phyloP scores from a whole-genome alignment of 2,888 invertebrate genomes.

The Heliconius erato region DNA sequence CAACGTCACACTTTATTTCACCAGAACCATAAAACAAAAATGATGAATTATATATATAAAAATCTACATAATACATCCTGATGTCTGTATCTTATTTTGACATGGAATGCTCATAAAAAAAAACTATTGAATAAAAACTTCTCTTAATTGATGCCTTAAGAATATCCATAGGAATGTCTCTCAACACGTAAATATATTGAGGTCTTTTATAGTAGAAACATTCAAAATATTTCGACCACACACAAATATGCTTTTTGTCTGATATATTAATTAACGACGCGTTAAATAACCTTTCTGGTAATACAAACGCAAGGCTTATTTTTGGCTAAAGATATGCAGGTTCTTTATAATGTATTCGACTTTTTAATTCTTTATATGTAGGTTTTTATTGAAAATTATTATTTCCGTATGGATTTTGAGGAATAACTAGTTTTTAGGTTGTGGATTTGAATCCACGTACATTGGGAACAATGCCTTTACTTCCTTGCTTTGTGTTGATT shows the following conservation, averaged over 20 bases:
- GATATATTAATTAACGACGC: constrained; percentile 11
- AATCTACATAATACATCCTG: background rate
- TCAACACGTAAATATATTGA: background rate
- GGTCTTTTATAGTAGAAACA: background rate
- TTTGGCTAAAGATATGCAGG: background rate
- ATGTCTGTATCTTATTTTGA: background rate
- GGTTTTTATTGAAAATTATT: background rate
- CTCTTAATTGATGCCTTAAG: constrained; percentile 5
- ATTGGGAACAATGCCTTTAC: too few species aligned
- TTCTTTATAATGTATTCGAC: background rate
- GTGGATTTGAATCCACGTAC: background rate
- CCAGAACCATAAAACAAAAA: background rate
- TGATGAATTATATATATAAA: background rate
- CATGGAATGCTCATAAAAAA: background rate
- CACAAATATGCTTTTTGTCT: constrained; percentile 1
- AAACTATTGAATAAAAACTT: background rate
- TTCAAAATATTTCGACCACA: constrained; percentile 15
- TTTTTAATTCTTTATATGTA: background rate
- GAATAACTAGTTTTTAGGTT: background rate
- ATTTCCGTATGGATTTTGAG: background rate
- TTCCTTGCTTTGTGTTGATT: too few species aligned
- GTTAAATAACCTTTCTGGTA: constrained; percentile 7
- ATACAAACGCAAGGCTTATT: background rate
- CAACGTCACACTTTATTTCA: background rate
- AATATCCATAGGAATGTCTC: background rate